phyloP scores from a whole-genome alignment of 2,888 invertebrate genomes.

The Poecilobothrus nobilitatus region DNA sequence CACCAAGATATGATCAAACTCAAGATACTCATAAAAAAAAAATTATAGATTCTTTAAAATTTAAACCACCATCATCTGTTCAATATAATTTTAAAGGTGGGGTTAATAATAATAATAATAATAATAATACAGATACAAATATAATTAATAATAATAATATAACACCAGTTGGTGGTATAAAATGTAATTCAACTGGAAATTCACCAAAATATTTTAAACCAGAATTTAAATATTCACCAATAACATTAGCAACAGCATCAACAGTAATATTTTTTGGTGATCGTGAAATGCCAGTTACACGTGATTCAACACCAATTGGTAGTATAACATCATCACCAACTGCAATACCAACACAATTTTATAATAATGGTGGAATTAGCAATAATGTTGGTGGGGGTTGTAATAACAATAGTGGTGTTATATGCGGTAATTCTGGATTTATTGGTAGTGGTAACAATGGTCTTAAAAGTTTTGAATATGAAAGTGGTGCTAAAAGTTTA shows the following conservation, averaged over 20 bases:
- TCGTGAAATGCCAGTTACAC: constrained; percentile 35
- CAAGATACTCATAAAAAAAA: no score
- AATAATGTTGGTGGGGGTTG: not conserved
- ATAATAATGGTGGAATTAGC: constrained; percentile 7
- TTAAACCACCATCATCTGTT: not conserved
- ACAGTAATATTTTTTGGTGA: constrained; percentile 33
- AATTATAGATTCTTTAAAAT: no score
- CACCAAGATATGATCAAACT: not conserved
- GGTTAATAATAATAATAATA: no score
- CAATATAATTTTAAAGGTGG: no score
- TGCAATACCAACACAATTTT: constrained; percentile 14
- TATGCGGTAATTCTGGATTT: not conserved
- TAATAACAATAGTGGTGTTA: not conserved
- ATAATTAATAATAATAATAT: constrained; percentile 15
- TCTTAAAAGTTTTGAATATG: not conserved
- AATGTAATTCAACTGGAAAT: constrained; percentile 7
- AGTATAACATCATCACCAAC: constrained; percentile 12
- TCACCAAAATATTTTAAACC: constrained; percentile 14
- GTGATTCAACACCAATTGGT: constrained; percentile 21
- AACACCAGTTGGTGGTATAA: constrained; percentile 24
- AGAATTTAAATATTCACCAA: constrained; percentile 17
- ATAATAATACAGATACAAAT: constrained; percentile 11
- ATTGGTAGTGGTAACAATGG: not conserved
- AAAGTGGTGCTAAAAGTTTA: constrained; percentile 6
- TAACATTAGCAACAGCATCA: constrained; percentile 25